Percentiles rank a stretch among this genome's conserved stretches.
These are phyloP conservation scores for Eupithecia dodoneata DNA, from an alignment of 2,888 invertebrate genomes.

Conservation along the genomic window DNA sequence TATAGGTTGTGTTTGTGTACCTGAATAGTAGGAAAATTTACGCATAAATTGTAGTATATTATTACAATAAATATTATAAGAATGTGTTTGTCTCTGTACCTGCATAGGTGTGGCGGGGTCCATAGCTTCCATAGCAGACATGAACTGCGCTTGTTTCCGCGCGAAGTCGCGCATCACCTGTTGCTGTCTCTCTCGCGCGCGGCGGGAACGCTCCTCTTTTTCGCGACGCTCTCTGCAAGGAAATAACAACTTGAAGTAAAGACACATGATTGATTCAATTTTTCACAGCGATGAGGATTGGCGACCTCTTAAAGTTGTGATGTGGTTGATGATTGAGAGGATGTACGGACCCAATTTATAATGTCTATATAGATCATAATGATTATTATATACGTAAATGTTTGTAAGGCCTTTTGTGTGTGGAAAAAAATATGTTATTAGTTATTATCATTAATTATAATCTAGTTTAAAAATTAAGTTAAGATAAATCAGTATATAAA, in stretches of 20 bases:
- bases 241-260: neutral
- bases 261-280: neutral
- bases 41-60: too few species aligned
- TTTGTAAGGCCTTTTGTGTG: too few species aligned
- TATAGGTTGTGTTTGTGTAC: too few species aligned
- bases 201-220: slow-evolving; percentile 91
- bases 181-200: slow-evolving; percentile 95
- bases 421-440: too few species aligned
- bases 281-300: neutral
- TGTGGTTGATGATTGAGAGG: neutral
- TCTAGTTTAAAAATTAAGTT: too few species aligned
- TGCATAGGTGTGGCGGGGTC: slow-evolving; percentile 80
- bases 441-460: too few species aligned
- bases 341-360: neutral
- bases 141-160: slow-evolving; percentile 94
- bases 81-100: neutral
- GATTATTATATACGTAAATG: too few species aligned
- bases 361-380: too few species aligned
- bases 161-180: slow-evolving; percentile 97
- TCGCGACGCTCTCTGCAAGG: slow-evolving; percentile 80
- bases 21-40: too few species aligned
- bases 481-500: too few species aligned
- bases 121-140: slow-evolving; percentile 84
- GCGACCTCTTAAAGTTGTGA: neutral
- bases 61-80: too few species aligned